Base-by-base conservation (phyloP, 2,888 invertebrate species). In the Conchocele bisecta region DNA sequence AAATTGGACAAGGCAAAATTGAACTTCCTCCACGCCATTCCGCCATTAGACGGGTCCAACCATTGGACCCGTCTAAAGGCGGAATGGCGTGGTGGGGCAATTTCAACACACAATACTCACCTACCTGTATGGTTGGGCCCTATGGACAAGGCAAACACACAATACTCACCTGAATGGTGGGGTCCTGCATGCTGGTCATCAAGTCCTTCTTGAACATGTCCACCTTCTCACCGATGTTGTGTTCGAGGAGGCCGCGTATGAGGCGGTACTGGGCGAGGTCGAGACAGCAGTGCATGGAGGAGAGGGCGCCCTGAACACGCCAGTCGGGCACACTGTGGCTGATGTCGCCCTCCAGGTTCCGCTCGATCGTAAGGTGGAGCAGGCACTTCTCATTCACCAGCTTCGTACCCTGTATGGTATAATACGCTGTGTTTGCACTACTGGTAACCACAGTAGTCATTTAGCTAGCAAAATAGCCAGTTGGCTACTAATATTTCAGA, bases 151-250 rank as follows among this genome's bases (percentile, higher is more conserved):
- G n/a, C n/a, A n/a, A n/a, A n/a, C n/a, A n/a, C n/a, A n/a, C n/a
- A 59, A 3, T 51, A 33, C 73, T 13, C 57, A 90, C 90, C 81
- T 89, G 85, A 64, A 87, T 90, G 28, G 85, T 86, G 3, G 91
- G 92, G 81, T 95, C 94, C 76, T 89, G 86, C 42, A 89, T 77
- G 59, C 88, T 83, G 1, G 89, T 85, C 83, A 90, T 84, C 28
- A 90, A 73, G 9, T 87, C 88, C 35, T 83, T 73, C 68, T 87
- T 85, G 70, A 90, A 88, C 53, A 89, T 86, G 57, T 95, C 95
- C 15, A 96, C 93, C 82, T 94, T 93, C 91, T 98, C 98, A 1
- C 96, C 97, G 75, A 98, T 94, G 92, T 98, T 98, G 91, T 96
- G 95, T 2, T 95, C 94, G 7, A 98, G 92, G 68, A 98, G 93